phyloP scores from a whole-genome alignment of 1,140 invertebrate species.

The Paramacrobiotus metropolitanus region DNA sequence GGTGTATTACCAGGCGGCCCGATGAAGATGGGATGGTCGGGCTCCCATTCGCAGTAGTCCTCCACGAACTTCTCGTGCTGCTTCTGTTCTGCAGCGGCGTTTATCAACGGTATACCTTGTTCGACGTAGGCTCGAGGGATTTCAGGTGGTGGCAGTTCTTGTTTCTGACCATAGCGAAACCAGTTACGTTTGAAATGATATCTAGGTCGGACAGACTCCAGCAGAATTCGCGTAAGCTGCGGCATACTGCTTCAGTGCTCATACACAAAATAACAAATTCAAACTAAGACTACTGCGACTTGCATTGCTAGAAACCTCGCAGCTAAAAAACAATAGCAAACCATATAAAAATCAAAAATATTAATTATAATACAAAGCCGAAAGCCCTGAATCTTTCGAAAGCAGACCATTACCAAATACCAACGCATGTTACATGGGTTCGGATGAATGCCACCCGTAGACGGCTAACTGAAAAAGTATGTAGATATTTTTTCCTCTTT shows the following conservation, averaged over 20 bases:
- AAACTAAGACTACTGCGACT: background rate
- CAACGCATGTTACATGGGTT: no score
- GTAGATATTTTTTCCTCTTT: no score
- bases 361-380: no score
- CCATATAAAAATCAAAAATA: no score
- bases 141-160: background rate
- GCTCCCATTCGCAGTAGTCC: background rate
- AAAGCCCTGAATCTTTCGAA: no score
- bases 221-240: background rate
- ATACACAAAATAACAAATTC: no score
- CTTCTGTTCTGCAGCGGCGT: conserved; percentile 1
- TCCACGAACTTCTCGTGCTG: background rate
- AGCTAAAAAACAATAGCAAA: no score
- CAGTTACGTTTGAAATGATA: background rate
- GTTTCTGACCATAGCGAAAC: background rate
- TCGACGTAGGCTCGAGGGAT: background rate
- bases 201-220: background rate
- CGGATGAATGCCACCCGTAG: no score
- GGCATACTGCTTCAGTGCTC: no score
- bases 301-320: no score
- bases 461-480: no score
- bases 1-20: background rate
- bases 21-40: background rate
- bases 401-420: no score
- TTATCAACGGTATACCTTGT: background rate